Base-by-base conservation (phyloP, 2,888 invertebrate genomes). In the Macropis europaea region DNA sequence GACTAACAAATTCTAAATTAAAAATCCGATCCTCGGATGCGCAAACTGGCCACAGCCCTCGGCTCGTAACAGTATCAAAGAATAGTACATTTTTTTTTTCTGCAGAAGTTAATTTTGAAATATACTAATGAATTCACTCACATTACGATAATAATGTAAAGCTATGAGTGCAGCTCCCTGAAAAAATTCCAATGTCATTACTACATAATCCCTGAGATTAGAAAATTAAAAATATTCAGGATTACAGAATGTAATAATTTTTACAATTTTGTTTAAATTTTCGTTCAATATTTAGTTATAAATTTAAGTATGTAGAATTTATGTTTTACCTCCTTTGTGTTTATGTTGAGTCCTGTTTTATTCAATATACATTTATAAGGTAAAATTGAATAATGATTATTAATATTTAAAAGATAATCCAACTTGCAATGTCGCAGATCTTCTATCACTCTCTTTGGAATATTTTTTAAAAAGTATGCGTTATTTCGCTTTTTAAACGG, bases 301-400 rank as follows among this genome's bases (percentile, higher is more conserved):
- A 11, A 3, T 11, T 40, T 0, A 19, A 17, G 17, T n/a, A 48
- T 3, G 17, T 11, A 17, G 5, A n/a, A 43, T 34, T 28, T 15
- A 34, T 22, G 50, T 24, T 43, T 50, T 32, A 82, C 87, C 50
- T 82, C 73, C 57, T 81, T 81, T 9, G 84, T 82, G 6, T 34
- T 67, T 5, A 85, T 82, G 2, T 68, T 15, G n/a, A 86, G 47
- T 19, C 84, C 85, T 11, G 48, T 68, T n/a, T 62, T 66, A 4
- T 50, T 78, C 7, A 88, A 60, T 24, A 61, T 66, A 11, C 59
- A 77, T 19, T 82, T 79, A 50, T 85, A 85, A 3, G 87, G 85
- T 43, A 88, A 52, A 32, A 87, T 19, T 3, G 89, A 88, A 38
- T 74, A 82, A 66, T 89, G 89, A 52, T 85, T 82, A 34, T 45